Evolutionary conservation across 2,888 invertebrate species (phyloP), one percentile per base, ranked within the genome.

Genomic region (Nomada flava): DNA sequence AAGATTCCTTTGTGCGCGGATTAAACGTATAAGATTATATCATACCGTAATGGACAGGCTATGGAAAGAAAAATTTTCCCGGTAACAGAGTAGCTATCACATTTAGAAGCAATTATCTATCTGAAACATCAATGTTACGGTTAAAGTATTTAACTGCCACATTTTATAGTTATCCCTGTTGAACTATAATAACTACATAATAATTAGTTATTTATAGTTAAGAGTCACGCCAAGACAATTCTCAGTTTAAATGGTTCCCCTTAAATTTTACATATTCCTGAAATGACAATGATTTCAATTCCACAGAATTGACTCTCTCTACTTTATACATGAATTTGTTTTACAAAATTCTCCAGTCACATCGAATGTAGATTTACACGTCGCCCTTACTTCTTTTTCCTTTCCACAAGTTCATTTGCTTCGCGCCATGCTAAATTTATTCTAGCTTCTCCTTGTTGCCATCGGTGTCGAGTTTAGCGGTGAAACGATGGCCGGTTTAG

Each of bases 381-480:
- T 52, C 3, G 18, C 44, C 1, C 9, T 57, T 15, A 23, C 42
- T 20, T 20, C 23, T 29, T 72, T 18, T 18, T 60, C 23, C 68
- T 11, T 18, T 11, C 18, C 3, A 1, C 5, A 55, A 67, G 63
- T 76, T 74, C 59, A 62, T 78, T 70, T 62, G 11, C 26, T 42
- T 52, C 4, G 15, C 63, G 47, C 23, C 64, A 79, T 57, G 36
- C 26, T 68, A 63, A 29, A 76, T 67, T 65, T 57, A 67, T 60
- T 57, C 59, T 10, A 64, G 42, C 69, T 71, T 78, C 62, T 83
- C 50, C 44, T 77, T 20, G 36, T 79, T 62, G 29, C 69, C 63
- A 69, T 68, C 47, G 78, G 83, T 85, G 63, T 83, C 85, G 70
- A 74, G 76, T 86, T 85, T 68, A 76, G 83, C 76, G 86, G 84